Evolutionary conservation across 2,888 invertebrate genomes (phyloP), one percentile per base, ranked within the genome.

Genomic region (Oconnorella tubifera): DNA sequence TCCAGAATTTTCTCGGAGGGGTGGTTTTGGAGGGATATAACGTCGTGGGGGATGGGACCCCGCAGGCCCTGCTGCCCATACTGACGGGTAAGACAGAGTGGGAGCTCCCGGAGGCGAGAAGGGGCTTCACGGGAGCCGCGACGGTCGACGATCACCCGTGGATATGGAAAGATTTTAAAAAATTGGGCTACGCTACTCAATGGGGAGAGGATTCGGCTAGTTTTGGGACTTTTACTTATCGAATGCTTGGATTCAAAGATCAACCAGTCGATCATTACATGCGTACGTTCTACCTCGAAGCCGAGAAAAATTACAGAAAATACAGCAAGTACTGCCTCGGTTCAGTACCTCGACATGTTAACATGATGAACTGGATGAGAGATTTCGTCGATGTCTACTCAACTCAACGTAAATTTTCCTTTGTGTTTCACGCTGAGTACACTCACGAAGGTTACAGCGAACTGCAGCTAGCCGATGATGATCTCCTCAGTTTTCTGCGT

Each of bases 181-280:
- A 77, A 3, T 71, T 72, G 3, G 84, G 84, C 2, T 84, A 84
- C 70, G 80, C 78, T 31, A 90, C 91, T 1, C 90, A 89, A 0
- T 96, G 89, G 80, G 89, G 89, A 74, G 96, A 97, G 78, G 96
- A 97, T 78, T 86, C 88, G 73, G 90, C 91, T 0, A 83, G 86
- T 75, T 86, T 89, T 29, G 94, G 94, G 0, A 92, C 92, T 0
- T 97, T 95, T 78, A 91, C 91, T 1, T 92, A 92, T 80, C 86
- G 96, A 6, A 86, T 95, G 77, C 90, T 90, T 72, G 96, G 96
- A 0, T 96, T 96, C 80, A 83, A 86, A 40, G 82, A 85, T 1
- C 88, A 88, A 72, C 96, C 96, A 0, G 92, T 94, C 0, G 91
- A 95, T 82, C 94, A 95, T 80, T 95, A 93, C 78, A 87, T 93